phyloP scores from a whole-genome alignment of 2,113 vertebrate species.

The Corythornis madagascariensis region DNA sequence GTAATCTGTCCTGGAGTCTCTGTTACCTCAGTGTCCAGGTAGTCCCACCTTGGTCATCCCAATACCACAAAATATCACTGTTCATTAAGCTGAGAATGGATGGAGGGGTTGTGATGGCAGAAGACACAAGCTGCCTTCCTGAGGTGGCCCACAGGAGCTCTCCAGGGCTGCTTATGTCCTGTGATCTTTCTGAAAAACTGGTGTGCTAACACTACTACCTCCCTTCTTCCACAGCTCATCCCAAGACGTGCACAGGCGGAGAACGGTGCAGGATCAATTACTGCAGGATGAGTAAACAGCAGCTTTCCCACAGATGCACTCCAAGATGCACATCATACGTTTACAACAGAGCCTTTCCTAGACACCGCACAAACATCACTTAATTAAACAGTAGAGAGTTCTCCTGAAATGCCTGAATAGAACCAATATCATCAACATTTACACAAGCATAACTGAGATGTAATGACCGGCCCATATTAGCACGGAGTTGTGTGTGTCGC shows the following conservation, averaged over 20 bases:
- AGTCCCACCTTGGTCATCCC: not conserved
- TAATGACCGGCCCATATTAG: not conserved
- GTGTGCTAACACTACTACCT: not conserved
- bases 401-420: not conserved
- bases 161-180: not conserved
- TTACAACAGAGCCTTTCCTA: not conserved
- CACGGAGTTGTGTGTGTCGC: fast-evolving
- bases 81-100: not conserved
- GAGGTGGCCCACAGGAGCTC: not conserved
- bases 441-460: not conserved
- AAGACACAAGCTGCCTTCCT: not conserved
- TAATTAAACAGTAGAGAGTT: not conserved
- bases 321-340: not conserved
- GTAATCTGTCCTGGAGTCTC: not conserved
- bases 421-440: not conserved
- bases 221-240: not conserved
- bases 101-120: not conserved
- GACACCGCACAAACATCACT: not conserved
- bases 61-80: not conserved
- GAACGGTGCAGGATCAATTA: not conserved
- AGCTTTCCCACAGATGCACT: not conserved
- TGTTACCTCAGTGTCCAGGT: not conserved
- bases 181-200: not conserved
- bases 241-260: fast-evolving
- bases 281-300: not conserved